Base-by-base conservation (phyloP, 1,140 invertebrate genomes). In the Kradibia gibbosae region DNA sequence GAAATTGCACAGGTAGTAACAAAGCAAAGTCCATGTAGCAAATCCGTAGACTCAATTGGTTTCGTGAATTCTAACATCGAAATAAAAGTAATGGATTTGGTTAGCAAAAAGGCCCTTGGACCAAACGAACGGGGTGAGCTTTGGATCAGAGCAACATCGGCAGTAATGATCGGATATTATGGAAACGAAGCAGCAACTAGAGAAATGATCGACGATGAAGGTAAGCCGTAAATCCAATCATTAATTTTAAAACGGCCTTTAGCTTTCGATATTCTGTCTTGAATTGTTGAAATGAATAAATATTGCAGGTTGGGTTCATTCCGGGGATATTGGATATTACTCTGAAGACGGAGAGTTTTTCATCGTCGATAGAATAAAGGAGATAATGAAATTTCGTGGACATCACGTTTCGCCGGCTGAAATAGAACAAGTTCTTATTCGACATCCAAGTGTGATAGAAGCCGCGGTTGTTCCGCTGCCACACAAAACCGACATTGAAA, bases 401-500 rank as follows among this genome's bases (percentile, higher is more conserved):
- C 75, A 84, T 55, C 85, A 86, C 8, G 82, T 89, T 10, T 82
- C 88, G 0, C 87, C 88, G 7, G 67, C 78, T 10, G 85, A 87
- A 83, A 92, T 97, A 15, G 96, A 97, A 88, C 91, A 91, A 55
- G 86, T 96, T 15, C 90, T 97, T 11, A 85, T 93, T 3, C 88
- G 90, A 34, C 94, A 96, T 88, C 93, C 93, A 0, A 92, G 88
- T 0, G 92, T 97, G 2, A 86, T 89, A 48, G 94, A 96, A 81
- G 94, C 91, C 4, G 95, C 93, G 0, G 95, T 97, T 0, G 91
- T 95, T 34, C 94, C 95, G 0, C 89, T 95, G 48, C 93, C 94
- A 0, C 91, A 95, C 80, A 85, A 91, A 31, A 86, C 90, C 28
- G 89, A 89, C 83, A 93, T 93, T 17, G 94, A 96, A 83, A 86